Percentiles rank a stretch among this genome's conserved stretches.
Conservation (phyloP, 2,797 vertebrate species). For the Hypotaenidia philippensis region DNA sequence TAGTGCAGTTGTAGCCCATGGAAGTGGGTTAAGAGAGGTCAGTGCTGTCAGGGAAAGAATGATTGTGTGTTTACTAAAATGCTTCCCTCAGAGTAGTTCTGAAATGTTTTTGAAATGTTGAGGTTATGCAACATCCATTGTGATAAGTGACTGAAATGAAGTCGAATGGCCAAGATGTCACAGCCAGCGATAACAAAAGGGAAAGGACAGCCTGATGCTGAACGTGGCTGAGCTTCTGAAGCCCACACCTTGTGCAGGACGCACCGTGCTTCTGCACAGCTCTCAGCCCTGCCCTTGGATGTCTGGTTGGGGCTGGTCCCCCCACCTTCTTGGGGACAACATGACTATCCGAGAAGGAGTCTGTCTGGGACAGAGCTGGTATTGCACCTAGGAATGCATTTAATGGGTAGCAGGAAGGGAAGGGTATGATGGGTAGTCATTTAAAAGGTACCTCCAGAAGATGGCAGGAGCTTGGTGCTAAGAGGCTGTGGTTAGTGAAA, state of each 20-base stretch:
- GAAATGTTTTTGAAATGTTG: not conserved
- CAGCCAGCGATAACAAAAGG: rapidly evolving
- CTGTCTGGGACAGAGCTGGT: not conserved
- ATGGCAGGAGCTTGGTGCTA: not conserved
- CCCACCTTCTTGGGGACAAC: not conserved
- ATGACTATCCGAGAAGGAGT: not conserved
- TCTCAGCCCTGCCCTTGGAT: not conserved
- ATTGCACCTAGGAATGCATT: rapidly evolving
- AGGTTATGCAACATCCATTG: not conserved
- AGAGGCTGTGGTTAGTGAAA: not conserved
- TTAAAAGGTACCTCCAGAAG: not conserved
- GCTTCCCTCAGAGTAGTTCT: not conserved
- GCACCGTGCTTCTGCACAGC: rapidly evolving
- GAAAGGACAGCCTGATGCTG: not conserved
- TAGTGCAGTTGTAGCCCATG: rapidly evolving
- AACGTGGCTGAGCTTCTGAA: rapidly evolving
- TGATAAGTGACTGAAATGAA: not conserved
- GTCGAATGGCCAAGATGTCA: not conserved
- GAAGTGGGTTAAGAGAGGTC: not conserved
- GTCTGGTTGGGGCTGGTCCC: not conserved
- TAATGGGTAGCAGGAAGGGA: not conserved
- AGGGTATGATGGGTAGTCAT: not conserved
- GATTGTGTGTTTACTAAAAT: not conserved
- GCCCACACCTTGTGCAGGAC: not conserved
- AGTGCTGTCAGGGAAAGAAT: not conserved